A percentile compares a stretch with the other conserved stretches of the same genome.
These are phyloP conservation scores for Varroa destructor DNA, from an alignment of 1,140 invertebrate genomes.

Conservation along the genomic window DNA sequence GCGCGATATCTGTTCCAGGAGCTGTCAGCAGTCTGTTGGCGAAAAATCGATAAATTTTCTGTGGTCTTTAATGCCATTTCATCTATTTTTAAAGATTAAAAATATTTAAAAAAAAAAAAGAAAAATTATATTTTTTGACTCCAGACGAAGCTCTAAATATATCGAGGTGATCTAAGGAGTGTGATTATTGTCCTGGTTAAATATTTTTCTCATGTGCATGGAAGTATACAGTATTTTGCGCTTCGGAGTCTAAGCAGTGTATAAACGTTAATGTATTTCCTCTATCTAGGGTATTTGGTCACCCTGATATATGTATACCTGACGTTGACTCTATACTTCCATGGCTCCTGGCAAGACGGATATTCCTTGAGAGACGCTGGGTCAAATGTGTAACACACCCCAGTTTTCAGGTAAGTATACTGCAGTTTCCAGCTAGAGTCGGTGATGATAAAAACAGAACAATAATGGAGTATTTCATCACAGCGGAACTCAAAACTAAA, in stretches of 20 bases:
- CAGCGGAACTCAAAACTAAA: neutral
- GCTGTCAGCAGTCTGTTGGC: neutral
- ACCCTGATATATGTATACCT: neutral
- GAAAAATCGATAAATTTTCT: too few species aligned
- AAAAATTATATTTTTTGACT: neutral
- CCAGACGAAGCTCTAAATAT: neutral
- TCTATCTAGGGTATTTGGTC: too few species aligned
- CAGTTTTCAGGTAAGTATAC: conserved; percentile 15
- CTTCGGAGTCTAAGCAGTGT: too few species aligned
- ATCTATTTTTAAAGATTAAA: neutral
- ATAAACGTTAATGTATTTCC: too few species aligned
- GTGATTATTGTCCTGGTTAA: too few species aligned
- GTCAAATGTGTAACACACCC: conserved; percentile 22
- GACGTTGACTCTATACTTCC: conserved; percentile 13
- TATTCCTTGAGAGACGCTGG: neutral
- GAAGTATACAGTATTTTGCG: too few species aligned
- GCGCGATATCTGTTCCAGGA: neutral
- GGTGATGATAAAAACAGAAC: neutral
- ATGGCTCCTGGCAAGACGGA: conserved; percentile 1
- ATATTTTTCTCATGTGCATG: too few species aligned
- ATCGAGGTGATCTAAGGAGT: too few species aligned
- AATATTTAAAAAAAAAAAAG: neutral
- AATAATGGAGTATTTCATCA: neutral
- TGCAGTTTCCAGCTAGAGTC: conserved; percentile 6
- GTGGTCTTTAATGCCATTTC: too few species aligned